Base-by-base conservation (phyloP, 2,113 vertebrate genomes). In the Esox niger region DNA sequence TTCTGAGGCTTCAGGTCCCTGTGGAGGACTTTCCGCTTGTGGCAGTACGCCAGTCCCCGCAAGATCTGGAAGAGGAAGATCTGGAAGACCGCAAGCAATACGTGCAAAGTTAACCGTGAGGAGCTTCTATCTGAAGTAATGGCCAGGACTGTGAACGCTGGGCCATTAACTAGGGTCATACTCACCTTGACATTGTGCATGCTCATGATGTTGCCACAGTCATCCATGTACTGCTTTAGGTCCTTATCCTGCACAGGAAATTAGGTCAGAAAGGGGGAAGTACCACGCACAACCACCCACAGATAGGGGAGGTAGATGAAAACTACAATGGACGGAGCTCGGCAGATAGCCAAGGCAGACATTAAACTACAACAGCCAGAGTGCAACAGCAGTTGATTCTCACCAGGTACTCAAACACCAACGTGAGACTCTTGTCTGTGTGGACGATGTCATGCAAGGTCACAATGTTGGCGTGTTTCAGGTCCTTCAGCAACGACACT, bases 221-320 rank as follows among this genome's bases (percentile, higher is more conserved):
- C 97, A 31, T 99, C 97, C 97, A 99, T 99, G 84, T 99, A 99
- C 90, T 99, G 97, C 85, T 99, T 99, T 82, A 99, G 88, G 82
- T 99, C 97, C 84, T 99, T 99, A 77, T 99, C 97, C 97, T 99
- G 47, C 66, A 84, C 30, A 67, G 64, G 65, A 71, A 79, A 27
- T 23, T 21, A 62, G 2, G 25, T 23, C 20, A 68, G 26, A 29
- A 32, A 5, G 27, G 79, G 56, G 62, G 49, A 54, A 68, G 35
- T 32, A 29, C 3, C n/a, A 31, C 4, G 35, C 47, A 29, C 23
- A 21, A 29, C 15, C 32, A n/a, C n/a, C n/a, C n/a, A n/a, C n/a
- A n/a, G n/a, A n/a, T n/a, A n/a, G n/a, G n/a, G n/a, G n/a, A n/a
- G n/a, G n/a, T n/a, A n/a, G n/a, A n/a, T n/a, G n/a, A n/a, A n/a